Conservation (phyloP, 2,888 invertebrate species). For the Osmoderma eremita region DNA sequence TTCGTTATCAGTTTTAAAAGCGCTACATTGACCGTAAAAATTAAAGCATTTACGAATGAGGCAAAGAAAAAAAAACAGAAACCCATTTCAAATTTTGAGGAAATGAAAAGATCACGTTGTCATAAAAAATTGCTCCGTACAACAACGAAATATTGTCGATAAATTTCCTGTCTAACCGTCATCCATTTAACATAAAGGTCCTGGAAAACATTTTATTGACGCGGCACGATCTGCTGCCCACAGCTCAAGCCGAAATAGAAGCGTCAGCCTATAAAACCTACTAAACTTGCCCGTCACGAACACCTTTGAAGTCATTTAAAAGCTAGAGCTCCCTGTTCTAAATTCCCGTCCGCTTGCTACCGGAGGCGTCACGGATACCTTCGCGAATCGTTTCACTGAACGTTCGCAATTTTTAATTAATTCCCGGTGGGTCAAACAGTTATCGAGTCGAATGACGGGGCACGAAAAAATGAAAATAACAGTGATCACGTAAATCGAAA, state of each 20-base stretch:
- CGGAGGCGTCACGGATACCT: not conserved
- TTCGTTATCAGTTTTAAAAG: too few species aligned
- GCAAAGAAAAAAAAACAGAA: too few species aligned
- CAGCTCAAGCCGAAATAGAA: not conserved
- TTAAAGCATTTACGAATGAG: too few species aligned
- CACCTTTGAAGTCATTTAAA: not conserved
- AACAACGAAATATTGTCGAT: too few species aligned
- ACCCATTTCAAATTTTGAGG: too few species aligned
- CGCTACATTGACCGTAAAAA: too few species aligned
- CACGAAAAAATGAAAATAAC: slow-evolving; percentile 54
- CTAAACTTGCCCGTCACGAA: not conserved
- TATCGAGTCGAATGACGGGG: not conserved
- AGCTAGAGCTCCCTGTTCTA: not conserved
- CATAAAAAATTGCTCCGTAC: too few species aligned
- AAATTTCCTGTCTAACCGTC: too few species aligned
- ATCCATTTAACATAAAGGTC: too few species aligned
- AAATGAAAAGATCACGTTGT: too few species aligned
- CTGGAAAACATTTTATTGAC: too few species aligned
- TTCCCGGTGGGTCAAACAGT: slow-evolving; percentile 13
- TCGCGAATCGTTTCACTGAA: not conserved
- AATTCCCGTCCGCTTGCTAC: not conserved
- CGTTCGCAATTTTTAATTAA: slow-evolving; percentile 17
- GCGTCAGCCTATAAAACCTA: not conserved
- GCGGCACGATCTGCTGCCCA: slow-evolving; percentile 1
- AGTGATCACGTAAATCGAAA: slow-evolving; percentile 49